Evolutionary conservation across 37 sponge, comb jelly and placozoan genomes (phyloP).

Genomic region (Cladorhizidae sp.): DNA sequence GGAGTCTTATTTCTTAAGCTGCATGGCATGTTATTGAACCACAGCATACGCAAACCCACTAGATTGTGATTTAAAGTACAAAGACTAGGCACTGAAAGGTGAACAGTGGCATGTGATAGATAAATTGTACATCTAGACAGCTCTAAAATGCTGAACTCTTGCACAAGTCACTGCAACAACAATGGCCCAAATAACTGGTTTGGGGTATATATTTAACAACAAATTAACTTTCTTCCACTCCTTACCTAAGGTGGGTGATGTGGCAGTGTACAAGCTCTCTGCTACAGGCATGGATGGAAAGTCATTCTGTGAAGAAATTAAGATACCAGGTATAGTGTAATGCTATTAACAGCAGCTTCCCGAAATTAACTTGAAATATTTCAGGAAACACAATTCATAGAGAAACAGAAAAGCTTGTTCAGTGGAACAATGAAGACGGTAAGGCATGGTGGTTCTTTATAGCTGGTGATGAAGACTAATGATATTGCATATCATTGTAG

Average conservation of each 20-base stretch:
- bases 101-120: too few relatives aligned
- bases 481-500: neutral
- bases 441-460: neutral
- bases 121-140: too few relatives aligned
- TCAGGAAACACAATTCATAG: constrained; percentile 43
- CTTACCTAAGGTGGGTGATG: constrained; percentile 24
- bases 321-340: constrained; percentile 34
- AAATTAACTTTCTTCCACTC: too few relatives aligned
- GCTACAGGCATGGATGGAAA: constrained; percentile 47
- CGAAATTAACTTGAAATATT: neutral
- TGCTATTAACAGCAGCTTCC: neutral
- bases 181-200: too few relatives aligned
- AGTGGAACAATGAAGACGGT: constrained; percentile 49
- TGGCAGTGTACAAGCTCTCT: constrained; percentile 35
- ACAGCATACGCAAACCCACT: too few relatives aligned
- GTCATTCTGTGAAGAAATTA: constrained; percentile 31
- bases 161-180: too few relatives aligned
- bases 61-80: too few relatives aligned
- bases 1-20: too few relatives aligned
- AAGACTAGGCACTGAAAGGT: too few relatives aligned
- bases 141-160: too few relatives aligned
- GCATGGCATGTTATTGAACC: too few relatives aligned
- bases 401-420: constrained; percentile 39
- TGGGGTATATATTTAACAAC: too few relatives aligned
- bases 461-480: neutral